Evolutionary conservation across 2,797 vertebrate genomes (phyloP), one percentile per base, ranked within the genome.

Genomic region (Pseudochirops cupreus): DNA sequence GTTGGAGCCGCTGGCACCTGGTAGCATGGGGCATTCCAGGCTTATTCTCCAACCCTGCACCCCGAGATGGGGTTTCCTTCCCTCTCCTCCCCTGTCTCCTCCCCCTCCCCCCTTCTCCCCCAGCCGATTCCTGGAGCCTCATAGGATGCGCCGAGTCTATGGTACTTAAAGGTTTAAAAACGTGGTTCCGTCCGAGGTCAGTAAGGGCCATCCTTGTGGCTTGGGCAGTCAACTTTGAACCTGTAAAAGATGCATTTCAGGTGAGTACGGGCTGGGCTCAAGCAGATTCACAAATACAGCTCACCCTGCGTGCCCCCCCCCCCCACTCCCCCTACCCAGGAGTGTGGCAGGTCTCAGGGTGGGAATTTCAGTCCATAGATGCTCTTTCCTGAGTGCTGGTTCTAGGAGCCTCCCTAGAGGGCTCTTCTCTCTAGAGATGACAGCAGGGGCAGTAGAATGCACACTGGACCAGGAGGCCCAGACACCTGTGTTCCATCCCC

Each of bases 221-320:
- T 98, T 98, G 99, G 99, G 99, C 97, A 98, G 98, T 98, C 98
- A 98, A 98, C 98, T 98, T 98, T 98, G 98, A 98, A 98, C 97
- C 96, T 96, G 98, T 98, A 98, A 96, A 97, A 98, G 97, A 93
- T 98, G 97, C 98, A 97, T 95, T 89, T 87, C 98, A 99, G 99
- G 99, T 99, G 99, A 99, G 99, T 99, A 99, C 99, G 96, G 98
- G 96, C 98, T 98, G 98, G 98, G 98, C 98, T 98, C 98, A 96
- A 98, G 98, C 97, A 33, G 95, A 98, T 98, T 99, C 98, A 99
- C 98, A 98, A 97, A 98, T 95, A 98, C 99, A 98, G 98, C 98
- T 99, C 99, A 99, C 99, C 99, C 99, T 99, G 99, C 98, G 95
- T 62, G 98, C 97, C 95, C 91, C 93, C 89, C 5, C 96, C 91